phyloP scores from a whole-genome alignment of 1,140 invertebrate species.

The Panagrolaimus sp. region DNA sequence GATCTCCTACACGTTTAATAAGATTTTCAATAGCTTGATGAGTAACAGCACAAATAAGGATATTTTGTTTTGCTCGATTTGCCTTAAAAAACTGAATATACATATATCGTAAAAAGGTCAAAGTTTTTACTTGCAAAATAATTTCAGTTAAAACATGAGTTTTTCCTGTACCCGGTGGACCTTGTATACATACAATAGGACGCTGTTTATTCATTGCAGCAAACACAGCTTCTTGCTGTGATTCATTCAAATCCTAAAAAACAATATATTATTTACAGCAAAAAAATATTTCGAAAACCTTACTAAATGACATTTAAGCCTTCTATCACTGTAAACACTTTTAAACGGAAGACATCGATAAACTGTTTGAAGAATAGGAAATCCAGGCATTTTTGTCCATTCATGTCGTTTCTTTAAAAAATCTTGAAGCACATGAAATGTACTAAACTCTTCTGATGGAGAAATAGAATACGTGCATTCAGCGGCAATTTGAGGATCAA shows the following conservation, averaged over 20 bases:
- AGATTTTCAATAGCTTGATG: constrained; percentile 21
- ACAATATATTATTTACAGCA: not conserved
- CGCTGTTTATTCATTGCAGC: constrained; percentile 17
- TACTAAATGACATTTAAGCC: not conserved
- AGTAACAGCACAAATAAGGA: constrained; percentile 18
- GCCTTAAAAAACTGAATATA: constrained; percentile 9
- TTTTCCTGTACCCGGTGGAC: constrained; percentile 67
- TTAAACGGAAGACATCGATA: not conserved
- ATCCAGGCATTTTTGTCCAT: not conserved
- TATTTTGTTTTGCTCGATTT: not conserved
- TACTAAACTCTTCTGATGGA: not conserved
- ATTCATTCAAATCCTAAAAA: not conserved
- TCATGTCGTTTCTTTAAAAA: not conserved
- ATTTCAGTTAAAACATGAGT: constrained; percentile 67
- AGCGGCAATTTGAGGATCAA: not conserved
- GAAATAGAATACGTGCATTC: not conserved
- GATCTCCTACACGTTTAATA: constrained; percentile 10
- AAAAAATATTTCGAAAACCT: not conserved
- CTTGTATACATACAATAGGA: constrained; percentile 57
- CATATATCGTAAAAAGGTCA: not conserved
- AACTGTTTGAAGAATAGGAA: not conserved
- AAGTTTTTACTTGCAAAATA: constrained; percentile 59
- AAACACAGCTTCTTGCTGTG: not conserved
- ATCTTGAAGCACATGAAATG: not conserved
- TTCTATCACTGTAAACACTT: not conserved